A percentile compares a stretch with the other conserved stretches of the same genome.
These are phyloP conservation scores for Nomada fucata DNA, from an alignment of 2,888 invertebrate species.

Conservation along the genomic window DNA sequence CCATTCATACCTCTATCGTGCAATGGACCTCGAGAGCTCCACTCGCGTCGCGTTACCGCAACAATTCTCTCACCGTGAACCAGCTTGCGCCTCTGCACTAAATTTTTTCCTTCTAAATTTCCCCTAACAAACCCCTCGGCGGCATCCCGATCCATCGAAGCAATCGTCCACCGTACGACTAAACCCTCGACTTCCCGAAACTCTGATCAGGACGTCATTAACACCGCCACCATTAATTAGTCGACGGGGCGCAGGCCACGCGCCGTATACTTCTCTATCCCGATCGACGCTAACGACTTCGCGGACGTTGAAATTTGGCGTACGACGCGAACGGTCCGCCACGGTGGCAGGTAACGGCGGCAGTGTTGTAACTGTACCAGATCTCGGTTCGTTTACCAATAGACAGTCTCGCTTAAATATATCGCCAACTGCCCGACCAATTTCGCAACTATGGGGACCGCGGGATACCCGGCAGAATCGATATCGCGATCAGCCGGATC, in stretches of 20 bases:
- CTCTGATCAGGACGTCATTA: not conserved
- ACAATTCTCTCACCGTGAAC: too few relatives aligned
- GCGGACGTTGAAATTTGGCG: constrained; percentile 53
- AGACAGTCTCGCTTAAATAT: constrained; percentile 73
- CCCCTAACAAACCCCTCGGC: not conserved
- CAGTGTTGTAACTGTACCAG: constrained; percentile 78
- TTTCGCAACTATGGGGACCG: constrained; percentile 60
- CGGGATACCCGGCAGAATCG: constrained; percentile 54
- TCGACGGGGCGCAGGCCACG: not conserved
- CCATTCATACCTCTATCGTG: too few relatives aligned
- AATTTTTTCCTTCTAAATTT: not conserved
- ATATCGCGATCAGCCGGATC: constrained; percentile 52
- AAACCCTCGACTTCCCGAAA: not conserved
- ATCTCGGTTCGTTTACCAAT: constrained; percentile 78
- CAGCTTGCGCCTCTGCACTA: too few relatives aligned
- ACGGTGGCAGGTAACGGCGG: constrained; percentile 54
- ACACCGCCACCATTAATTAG: not conserved
- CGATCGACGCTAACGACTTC: too few relatives aligned
- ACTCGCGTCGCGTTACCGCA: too few relatives aligned
- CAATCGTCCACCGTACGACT: not conserved
- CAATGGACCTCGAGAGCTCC: too few relatives aligned
- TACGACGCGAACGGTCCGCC: constrained; percentile 5
- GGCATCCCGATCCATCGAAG: not conserved
- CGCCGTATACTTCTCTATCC: too few relatives aligned
- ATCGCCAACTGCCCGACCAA: constrained; percentile 65